Evolutionary conservation across 64 coral and sea anemone species (phyloP).

Genomic region (Actinia tenebrosa): DNA sequence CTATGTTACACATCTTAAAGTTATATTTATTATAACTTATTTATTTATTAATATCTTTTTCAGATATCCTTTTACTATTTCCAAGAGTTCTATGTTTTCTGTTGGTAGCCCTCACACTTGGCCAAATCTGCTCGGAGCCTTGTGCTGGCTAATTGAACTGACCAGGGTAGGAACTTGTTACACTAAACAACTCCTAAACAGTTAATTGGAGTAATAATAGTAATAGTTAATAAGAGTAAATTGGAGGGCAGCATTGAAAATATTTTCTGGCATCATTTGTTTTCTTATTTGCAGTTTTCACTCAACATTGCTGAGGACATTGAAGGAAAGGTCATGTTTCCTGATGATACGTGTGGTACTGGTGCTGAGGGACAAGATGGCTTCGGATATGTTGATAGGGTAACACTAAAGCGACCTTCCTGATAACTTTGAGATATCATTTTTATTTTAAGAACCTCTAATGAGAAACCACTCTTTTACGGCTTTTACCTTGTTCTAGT

Average conservation of each 20-base stretch:
- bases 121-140: conserved; percentile 87
- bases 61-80: conserved; percentile 92
- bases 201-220: too few relatives aligned
- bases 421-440: too few relatives aligned
- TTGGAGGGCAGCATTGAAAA: too few relatives aligned
- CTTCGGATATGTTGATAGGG: neutral
- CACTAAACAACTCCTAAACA: too few relatives aligned
- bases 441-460: too few relatives aligned
- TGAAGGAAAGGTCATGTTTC: conserved; percentile 9
- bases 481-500: too few relatives aligned
- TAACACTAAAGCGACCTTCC: neutral
- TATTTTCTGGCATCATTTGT: too few relatives aligned
- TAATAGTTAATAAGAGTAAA: too few relatives aligned
- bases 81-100: conserved; percentile 85
- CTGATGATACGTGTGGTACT: neutral
- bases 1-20: too few relatives aligned
- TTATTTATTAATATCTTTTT: neutral
- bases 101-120: conserved; percentile 97
- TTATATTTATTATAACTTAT: too few relatives aligned
- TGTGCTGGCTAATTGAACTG: conserved; percentile 94
- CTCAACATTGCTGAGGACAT: neutral
- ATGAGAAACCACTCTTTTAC: too few relatives aligned
- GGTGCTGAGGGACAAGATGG: neutral
- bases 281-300: neutral
- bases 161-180: conserved; percentile 48